Conservation (phyloP, 2,888 invertebrate species). For the Drosophila testacea region DNA sequence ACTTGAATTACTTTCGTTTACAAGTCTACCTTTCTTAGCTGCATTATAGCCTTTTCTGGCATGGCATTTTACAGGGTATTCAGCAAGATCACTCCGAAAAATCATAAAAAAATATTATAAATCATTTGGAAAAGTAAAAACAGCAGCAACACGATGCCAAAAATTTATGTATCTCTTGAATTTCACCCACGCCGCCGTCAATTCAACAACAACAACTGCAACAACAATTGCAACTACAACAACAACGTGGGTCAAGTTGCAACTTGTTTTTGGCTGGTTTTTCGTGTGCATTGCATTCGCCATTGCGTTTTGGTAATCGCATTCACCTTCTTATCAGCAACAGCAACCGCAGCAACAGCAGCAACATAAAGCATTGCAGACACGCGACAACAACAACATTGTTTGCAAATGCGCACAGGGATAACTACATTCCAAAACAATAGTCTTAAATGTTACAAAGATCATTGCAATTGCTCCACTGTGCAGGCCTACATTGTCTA, state of each 20-base stretch:
- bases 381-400: constrained; percentile 53
- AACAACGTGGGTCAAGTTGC: constrained; percentile 57
- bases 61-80: constrained; percentile 43
- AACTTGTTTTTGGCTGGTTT: constrained; percentile 59
- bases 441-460: constrained; percentile 4
- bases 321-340: constrained; percentile 57
- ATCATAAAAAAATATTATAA: constrained; percentile 51
- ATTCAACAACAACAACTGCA: constrained; percentile 32
- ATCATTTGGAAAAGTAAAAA: constrained; percentile 76
- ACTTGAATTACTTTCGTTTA: neutral
- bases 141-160: constrained; percentile 67
- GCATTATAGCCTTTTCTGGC: neutral
- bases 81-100: constrained; percentile 38
- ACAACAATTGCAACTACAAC: constrained; percentile 13
- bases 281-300: constrained; percentile 38
- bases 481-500: constrained; percentile 45
- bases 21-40: neutral
- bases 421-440: constrained; percentile 52
- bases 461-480: constrained; percentile 46
- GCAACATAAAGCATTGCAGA: constrained; percentile 24
- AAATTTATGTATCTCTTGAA: constrained; percentile 71
- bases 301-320: constrained; percentile 53
- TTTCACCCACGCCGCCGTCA: constrained; percentile 73
- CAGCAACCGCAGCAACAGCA: constrained; percentile 22
- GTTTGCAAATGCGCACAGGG: constrained; percentile 43